Conservation (phyloP, 2,113 vertebrate species). For the Stegastes partitus region DNA sequence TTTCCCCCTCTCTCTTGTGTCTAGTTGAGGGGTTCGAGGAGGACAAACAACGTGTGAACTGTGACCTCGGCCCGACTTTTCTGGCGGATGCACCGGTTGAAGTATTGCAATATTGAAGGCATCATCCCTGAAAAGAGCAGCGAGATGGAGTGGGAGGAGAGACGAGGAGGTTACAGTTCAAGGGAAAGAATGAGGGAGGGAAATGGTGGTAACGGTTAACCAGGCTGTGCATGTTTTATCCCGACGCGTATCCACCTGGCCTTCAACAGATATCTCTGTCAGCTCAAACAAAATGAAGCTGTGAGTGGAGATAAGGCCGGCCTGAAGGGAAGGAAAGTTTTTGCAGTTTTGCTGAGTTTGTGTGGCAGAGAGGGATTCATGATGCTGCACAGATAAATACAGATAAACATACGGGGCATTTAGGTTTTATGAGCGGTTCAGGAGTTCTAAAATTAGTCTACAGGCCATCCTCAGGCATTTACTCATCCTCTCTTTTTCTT, state of each 20-base stretch:
- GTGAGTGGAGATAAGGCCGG: slow-evolving; percentile 42
- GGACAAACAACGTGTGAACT: slow-evolving; percentile 49
- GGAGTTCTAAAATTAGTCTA: slow-evolving; percentile 39
- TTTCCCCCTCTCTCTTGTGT: slow-evolving; percentile 45
- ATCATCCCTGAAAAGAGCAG: slow-evolving; percentile 26
- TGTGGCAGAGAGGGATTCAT: slow-evolving; percentile 4
- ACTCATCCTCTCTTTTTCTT: slow-evolving; percentile 25
- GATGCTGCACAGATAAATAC: slow-evolving; percentile 1
- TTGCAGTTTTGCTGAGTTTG: background rate
- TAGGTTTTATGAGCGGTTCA: slow-evolving; percentile 17
- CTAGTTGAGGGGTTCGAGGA: slow-evolving; percentile 18
- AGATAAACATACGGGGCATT: slow-evolving; percentile 17
- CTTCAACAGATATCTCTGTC: slow-evolving; percentile 46
- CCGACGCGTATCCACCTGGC: slow-evolving; percentile 51
- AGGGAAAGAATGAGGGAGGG: slow-evolving; percentile 77
- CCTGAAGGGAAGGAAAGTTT: background rate
- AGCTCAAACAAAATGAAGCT: slow-evolving; percentile 32
- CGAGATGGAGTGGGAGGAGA: slow-evolving; percentile 47
- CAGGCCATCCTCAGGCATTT: slow-evolving; percentile 26
- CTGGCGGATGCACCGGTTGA: slow-evolving; percentile 1
- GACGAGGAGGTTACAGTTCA: slow-evolving; percentile 68
- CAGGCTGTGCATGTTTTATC: slow-evolving; percentile 18
- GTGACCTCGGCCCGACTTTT: slow-evolving; percentile 48
- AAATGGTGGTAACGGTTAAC: slow-evolving; percentile 39
- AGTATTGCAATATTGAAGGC: slow-evolving; percentile 38